phyloP scores from a whole-genome alignment of 2,888 invertebrate species.

The Scrobipalpa costella region DNA sequence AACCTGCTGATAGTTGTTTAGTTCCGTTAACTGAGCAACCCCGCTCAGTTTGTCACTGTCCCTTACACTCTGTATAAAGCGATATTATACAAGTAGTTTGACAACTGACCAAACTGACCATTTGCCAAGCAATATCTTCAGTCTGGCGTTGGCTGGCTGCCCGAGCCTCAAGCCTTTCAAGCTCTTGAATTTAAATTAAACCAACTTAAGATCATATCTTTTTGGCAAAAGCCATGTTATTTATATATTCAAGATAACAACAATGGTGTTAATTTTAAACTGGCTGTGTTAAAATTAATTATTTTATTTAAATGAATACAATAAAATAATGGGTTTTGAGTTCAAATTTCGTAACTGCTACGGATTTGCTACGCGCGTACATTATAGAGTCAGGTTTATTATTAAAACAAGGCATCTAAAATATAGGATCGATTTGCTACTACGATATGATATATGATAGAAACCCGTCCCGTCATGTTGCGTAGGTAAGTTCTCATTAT shows the following conservation, averaged over 20 bases:
- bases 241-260: not conserved
- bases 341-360: too few relatives aligned
- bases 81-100: not conserved
- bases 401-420: too few relatives aligned
- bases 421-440: too few relatives aligned
- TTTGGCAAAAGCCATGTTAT: not conserved
- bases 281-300: not conserved
- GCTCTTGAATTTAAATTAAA: not conserved
- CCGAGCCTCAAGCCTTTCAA: not conserved
- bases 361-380: too few relatives aligned
- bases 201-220: not conserved
- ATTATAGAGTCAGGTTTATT: too few relatives aligned
- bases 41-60: too few relatives aligned
- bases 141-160: not conserved
- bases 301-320: not conserved
- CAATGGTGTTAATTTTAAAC: not conserved
- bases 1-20: too few relatives aligned
- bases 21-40: too few relatives aligned
- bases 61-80: too few relatives aligned
- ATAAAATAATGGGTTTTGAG: not conserved
- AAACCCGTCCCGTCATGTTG: too few relatives aligned
- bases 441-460: too few relatives aligned
- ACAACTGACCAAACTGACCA: not conserved
- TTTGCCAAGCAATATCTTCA: not conserved
- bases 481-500: too few relatives aligned